Percentiles rank a stretch among this genome's conserved stretches.
These are phyloP conservation scores for Heliconius ismenius DNA, from an alignment of 2,888 invertebrate genomes.

Conservation along the genomic window DNA sequence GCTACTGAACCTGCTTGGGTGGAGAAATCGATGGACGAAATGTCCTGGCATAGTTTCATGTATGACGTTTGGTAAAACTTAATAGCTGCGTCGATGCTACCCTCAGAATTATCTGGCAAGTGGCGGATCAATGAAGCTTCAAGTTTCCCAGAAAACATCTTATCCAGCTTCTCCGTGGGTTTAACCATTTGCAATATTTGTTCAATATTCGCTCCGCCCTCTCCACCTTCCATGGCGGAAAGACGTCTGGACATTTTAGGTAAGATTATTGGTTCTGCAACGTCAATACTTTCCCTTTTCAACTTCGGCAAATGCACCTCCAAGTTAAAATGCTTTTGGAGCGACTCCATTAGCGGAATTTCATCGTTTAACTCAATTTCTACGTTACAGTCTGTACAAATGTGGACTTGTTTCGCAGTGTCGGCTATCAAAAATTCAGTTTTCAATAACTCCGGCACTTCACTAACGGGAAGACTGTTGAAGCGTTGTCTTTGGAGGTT, in stretches of 20 bases:
- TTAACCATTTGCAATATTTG: constrained; percentile 61
- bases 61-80: constrained; percentile 67
- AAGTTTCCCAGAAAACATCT: constrained; percentile 62
- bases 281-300: constrained; percentile 73
- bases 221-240: constrained; percentile 68
- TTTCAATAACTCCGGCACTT: constrained; percentile 73
- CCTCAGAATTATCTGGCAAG: constrained; percentile 73
- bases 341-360: constrained; percentile 72
- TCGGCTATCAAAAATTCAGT: constrained; percentile 63
- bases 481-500: constrained; percentile 72
- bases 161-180: constrained; percentile 65
- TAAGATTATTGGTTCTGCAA: constrained; percentile 68
- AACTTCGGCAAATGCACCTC: constrained; percentile 69
- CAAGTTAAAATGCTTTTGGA: constrained; percentile 71
- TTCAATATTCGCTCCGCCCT: constrained; percentile 58
- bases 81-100: constrained; percentile 66
- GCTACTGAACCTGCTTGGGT: constrained; percentile 70
- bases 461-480: constrained; percentile 74
- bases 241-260: constrained; percentile 74
- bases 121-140: constrained; percentile 63
- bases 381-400: constrained; percentile 73
- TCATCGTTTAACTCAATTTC: constrained; percentile 75
- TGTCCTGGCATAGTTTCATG: constrained; percentile 65
- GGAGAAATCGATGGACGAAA: constrained; percentile 64
- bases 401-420: constrained; percentile 71